Evolutionary conservation across 2,113 vertebrate species (phyloP).

Genomic region (Triplophysa siluroides): DNA sequence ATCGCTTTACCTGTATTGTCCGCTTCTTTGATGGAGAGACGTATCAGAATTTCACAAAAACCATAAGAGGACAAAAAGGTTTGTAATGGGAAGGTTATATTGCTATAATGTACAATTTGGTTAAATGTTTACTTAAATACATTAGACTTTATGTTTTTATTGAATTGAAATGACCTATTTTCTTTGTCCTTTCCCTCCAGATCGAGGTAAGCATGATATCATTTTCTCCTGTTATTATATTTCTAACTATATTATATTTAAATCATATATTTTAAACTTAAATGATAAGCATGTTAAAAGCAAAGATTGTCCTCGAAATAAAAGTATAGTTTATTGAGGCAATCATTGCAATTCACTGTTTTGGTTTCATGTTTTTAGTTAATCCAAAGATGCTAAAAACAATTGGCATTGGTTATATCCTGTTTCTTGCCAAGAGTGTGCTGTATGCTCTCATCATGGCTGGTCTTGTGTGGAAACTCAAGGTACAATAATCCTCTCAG

Average conservation of each 20-base stretch:
- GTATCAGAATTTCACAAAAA: accelerated
- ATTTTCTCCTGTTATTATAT: not conserved
- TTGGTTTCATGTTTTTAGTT: constrained; percentile 38
- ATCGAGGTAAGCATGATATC: not conserved
- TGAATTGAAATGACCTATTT: not conserved
- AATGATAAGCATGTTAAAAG: not conserved
- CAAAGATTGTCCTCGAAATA: not conserved
- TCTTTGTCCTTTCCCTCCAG: not conserved
- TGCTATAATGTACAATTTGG: not conserved
- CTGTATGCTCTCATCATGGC: constrained; percentile 48
- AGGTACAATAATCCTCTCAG: constrained; percentile 14
- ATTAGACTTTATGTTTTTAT: not conserved
- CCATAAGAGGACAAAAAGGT: constrained; percentile 30
- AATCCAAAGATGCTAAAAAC: constrained; percentile 9
- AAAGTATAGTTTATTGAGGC: not conserved
- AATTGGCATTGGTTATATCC: constrained; percentile 45
- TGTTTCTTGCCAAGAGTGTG: constrained; percentile 55
- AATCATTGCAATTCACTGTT: not conserved
- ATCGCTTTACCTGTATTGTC: constrained; percentile 72
- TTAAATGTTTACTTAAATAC: not conserved
- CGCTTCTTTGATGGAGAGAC: constrained; percentile 56
- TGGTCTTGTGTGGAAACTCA: constrained; percentile 48
- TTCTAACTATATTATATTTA: not conserved
- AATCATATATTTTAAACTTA: not conserved
- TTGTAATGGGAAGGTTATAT: not conserved